These are phyloP conservation scores for Apamea sordens DNA, from an alignment of 2,888 invertebrate genomes.

Conservation along the genomic window DNA sequence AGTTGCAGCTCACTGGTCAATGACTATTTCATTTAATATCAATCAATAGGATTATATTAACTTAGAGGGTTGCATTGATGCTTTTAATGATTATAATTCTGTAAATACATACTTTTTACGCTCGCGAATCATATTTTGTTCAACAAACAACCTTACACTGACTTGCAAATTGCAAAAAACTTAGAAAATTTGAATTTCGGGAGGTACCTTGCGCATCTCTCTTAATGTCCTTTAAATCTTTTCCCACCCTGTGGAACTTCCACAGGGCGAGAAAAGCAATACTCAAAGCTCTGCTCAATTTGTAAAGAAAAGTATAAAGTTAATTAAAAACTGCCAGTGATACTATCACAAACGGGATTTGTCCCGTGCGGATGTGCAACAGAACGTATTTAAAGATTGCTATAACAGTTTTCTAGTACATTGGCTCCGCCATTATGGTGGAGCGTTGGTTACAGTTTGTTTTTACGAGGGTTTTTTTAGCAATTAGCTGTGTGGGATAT, in stretches of 20 bases:
- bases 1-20: too few relatives aligned
- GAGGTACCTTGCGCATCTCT: too few relatives aligned
- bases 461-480: conserved; percentile 32
- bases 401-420: conserved; percentile 49
- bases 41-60: too few relatives aligned
- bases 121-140: too few relatives aligned
- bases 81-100: too few relatives aligned
- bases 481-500: conserved; percentile 18
- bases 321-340: conserved; percentile 20
- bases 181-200: too few relatives aligned
- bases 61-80: too few relatives aligned
- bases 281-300: conserved; percentile 24
- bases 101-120: too few relatives aligned
- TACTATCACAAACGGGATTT: conserved; percentile 25
- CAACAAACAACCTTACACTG: too few relatives aligned
- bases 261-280: background rate
- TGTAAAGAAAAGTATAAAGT: conserved; percentile 22
- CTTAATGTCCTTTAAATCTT: background rate
- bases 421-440: conserved; percentile 34
- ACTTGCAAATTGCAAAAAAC: too few relatives aligned
- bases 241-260: background rate
- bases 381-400: conserved; percentile 37
- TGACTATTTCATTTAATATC: too few relatives aligned
- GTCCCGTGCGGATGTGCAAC: conserved; percentile 25
- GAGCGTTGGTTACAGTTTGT: conserved; percentile 18